Base-by-base conservation (phyloP, 2,113 vertebrate species). In the Paramormyrops kingsleyae region DNA sequence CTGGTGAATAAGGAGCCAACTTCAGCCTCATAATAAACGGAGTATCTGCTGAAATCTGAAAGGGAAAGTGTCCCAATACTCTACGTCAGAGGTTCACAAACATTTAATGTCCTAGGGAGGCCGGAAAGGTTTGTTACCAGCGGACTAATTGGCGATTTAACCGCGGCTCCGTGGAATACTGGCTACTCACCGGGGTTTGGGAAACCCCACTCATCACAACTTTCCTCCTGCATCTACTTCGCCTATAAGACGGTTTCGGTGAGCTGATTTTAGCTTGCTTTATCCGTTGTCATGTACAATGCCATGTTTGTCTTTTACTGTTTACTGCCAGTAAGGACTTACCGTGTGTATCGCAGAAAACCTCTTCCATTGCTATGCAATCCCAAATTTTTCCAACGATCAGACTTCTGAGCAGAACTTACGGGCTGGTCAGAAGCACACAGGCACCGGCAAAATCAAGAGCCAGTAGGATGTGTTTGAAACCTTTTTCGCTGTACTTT, bases 291-390 rank as follows among this genome's bases (percentile, higher is more conserved):
- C 70, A 47, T 42, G 17, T 84, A 87, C 24, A 50, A 31, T 87
- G 13, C 12, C 46, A 52, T 31, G 31, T 31, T 12, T 47, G 13
- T 47, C 12, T 27, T 49, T 39, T 42, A 24, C 21, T 8, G 83
- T 49, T 70, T 84, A 24, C 13, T 52, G 27, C 44, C 24, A 24
- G 10, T 52, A 5, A 31, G 2, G 21, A 66, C 87, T 90, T 66
- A 90, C 90, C 80, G 88, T 90, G 90, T 19, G 5, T 42, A 74
- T 90, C 87, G 70, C 90, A 90, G 35, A 90, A 1, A 3, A 90
- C 90, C 13, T 86, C 47, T 66, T 90, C 90, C 90, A 90, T 90
- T 12, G 8, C 12, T 1, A 27, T 21, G 9, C 19, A 8, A 19
- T 24, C 53, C 50, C 21, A 62, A 83, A 3, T 6, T 86, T 62